Conservation (phyloP, 2,797 vertebrate species). For the Lindbergichthys nudifrons region DNA sequence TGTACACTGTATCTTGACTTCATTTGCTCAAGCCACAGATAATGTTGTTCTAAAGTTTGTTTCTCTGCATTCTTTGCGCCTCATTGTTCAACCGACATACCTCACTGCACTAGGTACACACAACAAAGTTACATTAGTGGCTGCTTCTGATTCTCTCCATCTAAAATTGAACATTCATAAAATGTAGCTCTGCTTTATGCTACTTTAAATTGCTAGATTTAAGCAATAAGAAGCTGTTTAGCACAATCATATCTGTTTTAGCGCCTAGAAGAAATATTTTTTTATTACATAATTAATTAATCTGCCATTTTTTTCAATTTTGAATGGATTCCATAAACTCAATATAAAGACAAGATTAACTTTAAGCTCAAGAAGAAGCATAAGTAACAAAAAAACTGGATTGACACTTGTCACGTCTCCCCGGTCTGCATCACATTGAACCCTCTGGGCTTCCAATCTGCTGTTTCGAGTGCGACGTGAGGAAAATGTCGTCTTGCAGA, state of each 20-base stretch:
- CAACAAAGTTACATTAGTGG: slow-evolving; percentile 11
- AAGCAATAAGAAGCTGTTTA: slow-evolving; percentile 9
- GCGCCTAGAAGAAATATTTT: background rate
- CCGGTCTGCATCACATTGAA: slow-evolving; percentile 25
- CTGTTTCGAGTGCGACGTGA: slow-evolving; percentile 16
- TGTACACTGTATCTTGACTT: slow-evolving; percentile 60
- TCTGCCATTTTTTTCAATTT: background rate
- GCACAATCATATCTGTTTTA: background rate
- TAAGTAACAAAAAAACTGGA: slow-evolving; percentile 7
- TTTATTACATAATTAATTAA: background rate
- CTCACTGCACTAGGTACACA: slow-evolving; percentile 8
- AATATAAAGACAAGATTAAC: slow-evolving; percentile 1
- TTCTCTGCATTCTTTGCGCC: slow-evolving; percentile 28
- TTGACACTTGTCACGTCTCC: slow-evolving; percentile 14
- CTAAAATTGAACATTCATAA: slow-evolving; percentile 18
- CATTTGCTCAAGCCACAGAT: slow-evolving; percentile 63
- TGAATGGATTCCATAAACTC: background rate
- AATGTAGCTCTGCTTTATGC: background rate
- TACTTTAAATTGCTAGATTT: background rate
- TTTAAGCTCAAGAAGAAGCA: slow-evolving; percentile 7
- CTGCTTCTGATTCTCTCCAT: slow-evolving; percentile 11
- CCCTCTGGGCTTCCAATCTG: slow-evolving; percentile 29
- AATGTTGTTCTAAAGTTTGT: slow-evolving; percentile 48
- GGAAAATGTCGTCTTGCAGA: slow-evolving; percentile 52
- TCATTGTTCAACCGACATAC: slow-evolving; percentile 44